Evolutionary conservation across 2,113 vertebrate species (phyloP), one percentile per base, ranked within the genome.

Genomic region (Pteropus alecto): DNA sequence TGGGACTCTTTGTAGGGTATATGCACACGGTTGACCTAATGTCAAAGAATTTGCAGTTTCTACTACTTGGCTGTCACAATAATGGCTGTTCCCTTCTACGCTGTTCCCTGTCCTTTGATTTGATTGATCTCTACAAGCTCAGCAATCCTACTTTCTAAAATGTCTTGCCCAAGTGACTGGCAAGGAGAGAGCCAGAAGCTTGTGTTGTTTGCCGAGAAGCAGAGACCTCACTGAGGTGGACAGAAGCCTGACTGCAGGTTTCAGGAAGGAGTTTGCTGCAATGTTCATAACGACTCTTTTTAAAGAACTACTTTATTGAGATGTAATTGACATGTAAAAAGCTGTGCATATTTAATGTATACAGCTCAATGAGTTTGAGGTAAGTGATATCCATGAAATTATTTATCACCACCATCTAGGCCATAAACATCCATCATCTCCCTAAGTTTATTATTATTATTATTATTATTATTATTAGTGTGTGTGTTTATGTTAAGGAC

Each of bases 131-230:
- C 38, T 41, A 26, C 6, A 81, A 71, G 5, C 26, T 48, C 46
- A 87, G 35, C 14, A 15, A 48, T 7, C 12, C 33, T 41, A 1
- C 71, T 90, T 79, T 38, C 41, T 76, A 63, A 74, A 15, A 83
- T 60, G 9, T 11, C 33, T 19, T 15, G 1, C 1, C 24, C 4
- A 6, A 0, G 0, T 3, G 7, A 88, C 21, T 19, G n/a, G 43
- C 48, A 70, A 28, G 18, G 33, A 61, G 22, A 54, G 19, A 56
- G 26, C 4, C n/a, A 41, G 51, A 76, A 88, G 11, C 7, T 24
- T 4, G 4, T 6, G 7, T 26, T 48, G 1, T 18, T 14, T 14
- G 7, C 38, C 35, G 3, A 68, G 16, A 6, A 79, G 3, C 18
- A 15, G 35, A 18, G 35, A 63, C 26, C 21, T 7, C 1, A 0